Base-by-base conservation (phyloP, 2,888 invertebrate genomes). In the Drosophila eohydei region DNA sequence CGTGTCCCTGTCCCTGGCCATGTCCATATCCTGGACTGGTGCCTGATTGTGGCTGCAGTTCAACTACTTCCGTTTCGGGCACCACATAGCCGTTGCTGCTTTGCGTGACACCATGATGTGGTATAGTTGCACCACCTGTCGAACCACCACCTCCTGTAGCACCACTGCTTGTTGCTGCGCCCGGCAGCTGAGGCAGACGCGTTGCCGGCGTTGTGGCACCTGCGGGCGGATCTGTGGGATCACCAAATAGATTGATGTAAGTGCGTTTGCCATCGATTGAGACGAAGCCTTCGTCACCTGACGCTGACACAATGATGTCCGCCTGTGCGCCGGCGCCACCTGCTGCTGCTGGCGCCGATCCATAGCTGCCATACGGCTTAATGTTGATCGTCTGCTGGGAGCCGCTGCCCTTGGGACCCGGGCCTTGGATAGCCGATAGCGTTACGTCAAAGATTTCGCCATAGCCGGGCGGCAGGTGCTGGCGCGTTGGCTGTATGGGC, bases 251-350 rank as follows among this genome's bases (percentile, higher is more conserved):
- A 93, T 97, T 97, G 81, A 98, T 94, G 91, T 97, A 97, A 0
- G 97, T 97, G 85, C 97, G 94, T 93, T 97, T 97, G 41, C 98
- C 98, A 91, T 98, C 97, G 66, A 98, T 98, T 30, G 97, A 97
- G 16, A 98, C 98, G 92, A 97, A 97, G 32, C 97, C 96, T 89
- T 97, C 96, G 52, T 96, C 95, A 21, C 96, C 96, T 7, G 96
- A 95, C 4, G 96, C 95, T 0, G 96, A 96, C 3, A 97, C 95
- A 59, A 97, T 97, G 54, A 97, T 96, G 87, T 96, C 96, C 26
- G 91, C 92, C 56, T 93, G 94, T n/a, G 67, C 54, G 2, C 52
- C 60, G 1, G 26, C 76, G 2, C 54, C 80, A 1, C 48, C 48
- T 16, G 48, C 28, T 14, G 64, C 46, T n/a, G 28, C 32, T n/a